These are phyloP conservation scores for Macrotis lagotis DNA, from an alignment of 2,113 vertebrate genomes.

Conservation along the genomic window DNA sequence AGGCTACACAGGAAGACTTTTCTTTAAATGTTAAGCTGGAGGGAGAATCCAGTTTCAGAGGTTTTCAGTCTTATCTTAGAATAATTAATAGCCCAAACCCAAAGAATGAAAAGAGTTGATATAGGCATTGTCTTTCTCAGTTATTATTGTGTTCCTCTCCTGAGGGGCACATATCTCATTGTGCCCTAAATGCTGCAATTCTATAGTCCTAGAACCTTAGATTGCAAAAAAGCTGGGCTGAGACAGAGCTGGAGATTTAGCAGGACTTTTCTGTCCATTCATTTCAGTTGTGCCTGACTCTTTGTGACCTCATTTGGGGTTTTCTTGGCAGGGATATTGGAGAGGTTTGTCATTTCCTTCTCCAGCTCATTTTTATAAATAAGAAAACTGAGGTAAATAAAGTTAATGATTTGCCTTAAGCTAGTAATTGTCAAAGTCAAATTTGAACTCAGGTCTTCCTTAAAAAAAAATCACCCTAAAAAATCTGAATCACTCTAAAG, in stretches of 20 bases:
- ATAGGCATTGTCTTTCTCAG: not conserved
- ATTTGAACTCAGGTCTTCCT: not conserved
- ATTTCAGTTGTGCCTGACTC: not conserved
- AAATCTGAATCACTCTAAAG: not conserved
- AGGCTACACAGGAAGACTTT: not conserved
- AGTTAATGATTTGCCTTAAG: not conserved
- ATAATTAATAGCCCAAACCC: constrained; percentile 49
- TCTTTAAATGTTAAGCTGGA: constrained; percentile 11
- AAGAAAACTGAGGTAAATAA: no score
- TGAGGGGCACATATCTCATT: not conserved
- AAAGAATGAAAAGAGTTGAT: constrained; percentile 4
- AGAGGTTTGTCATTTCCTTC: not conserved
- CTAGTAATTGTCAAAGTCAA: not conserved
- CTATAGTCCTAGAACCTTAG: not conserved
- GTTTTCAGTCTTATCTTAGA: constrained; percentile 17
- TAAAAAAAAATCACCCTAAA: no score
- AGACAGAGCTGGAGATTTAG: not conserved
- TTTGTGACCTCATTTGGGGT: not conserved
- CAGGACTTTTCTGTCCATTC: not conserved
- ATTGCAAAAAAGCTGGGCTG: not conserved
- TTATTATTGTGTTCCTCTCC: not conserved
- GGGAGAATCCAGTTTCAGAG: constrained; percentile 31
- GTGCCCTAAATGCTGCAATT: not conserved
- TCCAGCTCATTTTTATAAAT: not conserved
- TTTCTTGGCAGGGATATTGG: not conserved